Base-by-base conservation (phyloP, 2,888 invertebrate species). In the Gerris lacustris region DNA sequence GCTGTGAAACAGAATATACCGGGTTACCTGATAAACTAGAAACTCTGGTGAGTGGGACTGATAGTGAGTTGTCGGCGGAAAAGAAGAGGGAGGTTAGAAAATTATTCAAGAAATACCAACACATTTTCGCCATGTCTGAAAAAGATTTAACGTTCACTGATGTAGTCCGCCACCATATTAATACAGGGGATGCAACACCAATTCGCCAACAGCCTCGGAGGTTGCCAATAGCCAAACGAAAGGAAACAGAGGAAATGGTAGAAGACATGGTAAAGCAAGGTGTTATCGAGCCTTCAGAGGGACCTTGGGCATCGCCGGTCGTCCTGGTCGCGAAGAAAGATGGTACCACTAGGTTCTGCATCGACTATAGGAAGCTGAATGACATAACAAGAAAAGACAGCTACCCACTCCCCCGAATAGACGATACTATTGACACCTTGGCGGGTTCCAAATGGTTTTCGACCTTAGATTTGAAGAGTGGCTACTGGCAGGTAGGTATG, bases 291-390 rank as follows among this genome's bases (percentile, higher is more conserved):
- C 69, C 63, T 7, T 47, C 69, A 1, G 44, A 47, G 17, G 63
- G 69, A 31, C 69, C 69, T 6, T 69, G 69, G 69, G 55, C 69
- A 6, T 69, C 69, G 2, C 69, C 69, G 11, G 55, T 69, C 5
- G 69, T 69, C n/a, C 45, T 69, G 5, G 64, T 64, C 9, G 44
- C 44, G 45, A 69, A 69, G 18, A 69, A 69, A 44, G 69, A 69
- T 64, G 69, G 69, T 6, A 44, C 43, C 7, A 69, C 43, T 11
- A 18, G 69, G 63, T 69, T 69, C 18, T 69, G 66, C 45, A 66
- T 69, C 5, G 69, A 69, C 18, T 69, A 64, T 69, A 31, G 69
- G 5, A 69, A 69, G 64, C 9, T 69, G 66, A 69, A 69, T 64
- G 18, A 7, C 2, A 45, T 69, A 31, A 69, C 69, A 0, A 69